Evolutionary conservation across 1,140 invertebrate genomes (phyloP).

Genomic region (Macrosteles quadrilineatus): DNA sequence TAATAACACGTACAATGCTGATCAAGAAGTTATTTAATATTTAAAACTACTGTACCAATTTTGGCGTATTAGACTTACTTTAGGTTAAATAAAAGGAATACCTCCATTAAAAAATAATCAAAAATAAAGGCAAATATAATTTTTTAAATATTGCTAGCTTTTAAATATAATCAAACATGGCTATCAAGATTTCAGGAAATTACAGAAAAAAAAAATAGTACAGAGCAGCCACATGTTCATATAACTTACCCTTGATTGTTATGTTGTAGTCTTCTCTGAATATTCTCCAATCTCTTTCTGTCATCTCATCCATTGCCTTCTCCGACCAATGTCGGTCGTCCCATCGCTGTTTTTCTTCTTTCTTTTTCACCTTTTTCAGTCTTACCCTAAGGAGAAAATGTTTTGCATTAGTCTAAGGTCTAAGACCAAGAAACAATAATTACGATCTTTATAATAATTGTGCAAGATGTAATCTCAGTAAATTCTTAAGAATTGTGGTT

Average conservation of each 20-base stretch:
- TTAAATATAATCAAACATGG: conserved; percentile 33
- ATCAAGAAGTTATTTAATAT: too few relatives aligned
- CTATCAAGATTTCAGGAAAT: background rate
- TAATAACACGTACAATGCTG: too few relatives aligned
- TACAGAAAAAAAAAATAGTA: background rate
- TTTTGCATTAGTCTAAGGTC: background rate
- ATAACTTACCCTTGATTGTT: conserved; percentile 79
- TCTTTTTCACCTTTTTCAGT: conserved; percentile 90
- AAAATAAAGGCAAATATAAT: too few relatives aligned
- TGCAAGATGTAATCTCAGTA: background rate
- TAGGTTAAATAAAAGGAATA: too few relatives aligned
- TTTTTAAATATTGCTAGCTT: too few relatives aligned
- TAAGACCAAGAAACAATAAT: background rate
- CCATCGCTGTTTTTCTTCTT: conserved; percentile 98
- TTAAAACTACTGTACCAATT: too few relatives aligned
- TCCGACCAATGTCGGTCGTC: conserved; percentile 99
- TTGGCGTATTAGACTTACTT: too few relatives aligned
- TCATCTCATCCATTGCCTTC: conserved; percentile 94
- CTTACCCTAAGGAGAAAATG: conserved; percentile 61
- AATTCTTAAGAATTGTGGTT: too few relatives aligned
- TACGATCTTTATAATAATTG: background rate
- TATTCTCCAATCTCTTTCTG: conserved; percentile 99
- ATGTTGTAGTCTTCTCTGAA: conserved; percentile 99
- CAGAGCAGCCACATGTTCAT: background rate
- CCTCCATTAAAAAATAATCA: too few relatives aligned